Percentiles rank a stretch among this genome's conserved stretches.
phyloP scores from a whole-genome alignment of 2,113 vertebrate species.

The Isurus oxyrinchus region DNA sequence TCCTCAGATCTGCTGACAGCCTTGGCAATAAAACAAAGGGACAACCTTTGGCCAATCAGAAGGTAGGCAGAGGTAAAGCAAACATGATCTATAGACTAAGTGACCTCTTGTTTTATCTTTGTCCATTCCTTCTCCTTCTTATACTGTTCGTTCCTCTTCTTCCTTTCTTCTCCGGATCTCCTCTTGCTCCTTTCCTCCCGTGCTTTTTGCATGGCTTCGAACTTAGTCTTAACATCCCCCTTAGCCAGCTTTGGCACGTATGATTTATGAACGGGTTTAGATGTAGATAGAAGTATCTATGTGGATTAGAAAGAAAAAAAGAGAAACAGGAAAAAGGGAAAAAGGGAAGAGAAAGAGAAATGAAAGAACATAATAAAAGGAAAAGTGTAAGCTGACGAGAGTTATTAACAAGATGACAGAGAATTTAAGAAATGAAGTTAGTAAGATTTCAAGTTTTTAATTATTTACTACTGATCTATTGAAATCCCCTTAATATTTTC shows the following conservation, averaged over 20 bases:
- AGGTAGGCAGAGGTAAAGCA: neutral
- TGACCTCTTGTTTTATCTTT: conserved; percentile 93
- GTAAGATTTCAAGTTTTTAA: neutral
- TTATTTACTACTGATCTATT: neutral
- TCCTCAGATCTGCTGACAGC: neutral
- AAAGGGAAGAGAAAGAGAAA: conserved; percentile 53
- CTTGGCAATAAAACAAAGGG: neutral
- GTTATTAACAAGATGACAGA: conserved; percentile 42
- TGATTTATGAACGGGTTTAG: conserved; percentile 81
- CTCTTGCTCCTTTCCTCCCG: conserved; percentile 89
- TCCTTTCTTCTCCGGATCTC: conserved; percentile 81
- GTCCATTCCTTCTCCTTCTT: conserved; percentile 89
- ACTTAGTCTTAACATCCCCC: conserved; percentile 84
- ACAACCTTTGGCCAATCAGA: too few species aligned
- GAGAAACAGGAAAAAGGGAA: conserved; percentile 48
- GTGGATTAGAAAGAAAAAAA: conserved; percentile 44
- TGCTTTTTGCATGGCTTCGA: conserved; percentile 92
- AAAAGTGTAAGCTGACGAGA: conserved; percentile 22
- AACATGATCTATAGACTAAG: conserved; percentile 37
- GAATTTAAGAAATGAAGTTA: conserved; percentile 41
- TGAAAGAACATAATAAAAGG: conserved; percentile 41
- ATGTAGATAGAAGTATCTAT: conserved; percentile 85
- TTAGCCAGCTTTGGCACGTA: conserved; percentile 88
- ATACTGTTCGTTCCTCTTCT: conserved; percentile 93
- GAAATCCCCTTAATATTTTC: neutral